Percentiles rank a stretch among this genome's conserved stretches.
These are phyloP conservation scores for Lycaon pictus DNA, from an alignment of 2,113 vertebrate species.

Conservation along the genomic window DNA sequence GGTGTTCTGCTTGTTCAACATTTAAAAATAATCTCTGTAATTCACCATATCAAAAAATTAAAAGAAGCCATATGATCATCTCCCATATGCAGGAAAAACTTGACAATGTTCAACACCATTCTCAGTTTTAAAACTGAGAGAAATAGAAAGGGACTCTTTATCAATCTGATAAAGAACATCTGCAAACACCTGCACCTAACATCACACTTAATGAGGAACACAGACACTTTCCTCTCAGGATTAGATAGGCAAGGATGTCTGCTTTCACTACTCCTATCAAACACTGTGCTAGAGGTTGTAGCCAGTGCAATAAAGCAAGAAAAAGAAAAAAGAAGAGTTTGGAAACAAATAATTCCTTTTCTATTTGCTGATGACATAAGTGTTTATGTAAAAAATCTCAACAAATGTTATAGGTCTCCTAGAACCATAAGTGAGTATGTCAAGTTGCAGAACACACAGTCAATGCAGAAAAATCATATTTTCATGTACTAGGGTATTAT, in stretches of 20 bases:
- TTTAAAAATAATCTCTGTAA: background rate
- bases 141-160: background rate
- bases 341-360: background rate
- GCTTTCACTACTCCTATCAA: background rate
- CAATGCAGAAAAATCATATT: background rate
- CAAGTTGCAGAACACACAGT: background rate
- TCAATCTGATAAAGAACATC: background rate
- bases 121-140: background rate
- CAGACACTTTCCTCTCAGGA: background rate
- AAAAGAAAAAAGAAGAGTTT: background rate
- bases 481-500: background rate
- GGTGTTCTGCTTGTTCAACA: background rate
- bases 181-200: background rate
- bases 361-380: background rate
- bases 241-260: background rate
- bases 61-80: background rate
- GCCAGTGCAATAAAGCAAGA: background rate
- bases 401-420: background rate
- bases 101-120: background rate
- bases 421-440: background rate
- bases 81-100: background rate
- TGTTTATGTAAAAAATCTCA: background rate
- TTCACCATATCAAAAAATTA: background rate
- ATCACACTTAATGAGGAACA: background rate
- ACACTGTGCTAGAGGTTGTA: background rate